These are phyloP conservation scores for Neostethus bicornis DNA, from an alignment of 2,797 vertebrate genomes.

Conservation along the genomic window DNA sequence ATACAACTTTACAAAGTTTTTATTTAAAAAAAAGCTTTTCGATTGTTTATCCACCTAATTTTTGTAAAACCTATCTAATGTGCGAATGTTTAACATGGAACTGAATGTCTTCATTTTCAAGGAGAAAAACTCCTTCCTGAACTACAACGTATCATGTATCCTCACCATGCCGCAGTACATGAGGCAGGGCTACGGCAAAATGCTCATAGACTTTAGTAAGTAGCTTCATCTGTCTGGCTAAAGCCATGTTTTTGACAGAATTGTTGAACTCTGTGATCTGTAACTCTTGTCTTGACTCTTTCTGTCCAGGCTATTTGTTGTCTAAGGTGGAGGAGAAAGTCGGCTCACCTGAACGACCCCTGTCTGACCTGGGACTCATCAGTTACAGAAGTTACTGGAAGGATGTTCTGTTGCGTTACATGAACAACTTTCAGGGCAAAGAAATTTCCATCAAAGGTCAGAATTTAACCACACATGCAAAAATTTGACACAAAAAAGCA, in stretches of 20 bases:
- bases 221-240: slow-evolving; percentile 27
- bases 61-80: too few relatives aligned
- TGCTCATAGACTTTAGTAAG: slow-evolving; percentile 99
- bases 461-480: neutral
- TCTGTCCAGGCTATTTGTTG: slow-evolving; percentile 87
- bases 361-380: slow-evolving; percentile 93
- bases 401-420: slow-evolving; percentile 93
- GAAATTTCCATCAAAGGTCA: slow-evolving; percentile 98
- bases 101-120: slow-evolving; percentile 38
- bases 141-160: slow-evolving; percentile 97
- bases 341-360: slow-evolving; percentile 91
- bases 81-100: neutral
- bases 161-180: slow-evolving; percentile 97
- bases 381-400: slow-evolving; percentile 98
- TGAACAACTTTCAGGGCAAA: slow-evolving; percentile 95
- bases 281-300: too few relatives aligned
- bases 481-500: too few relatives aligned
- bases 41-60: neutral
- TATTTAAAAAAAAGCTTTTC: too few relatives aligned
- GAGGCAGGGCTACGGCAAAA: slow-evolving; percentile 96
- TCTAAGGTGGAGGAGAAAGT: slow-evolving; percentile 96
- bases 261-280: neutral
- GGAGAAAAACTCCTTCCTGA: slow-evolving; percentile 98
- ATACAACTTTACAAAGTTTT: too few relatives aligned
- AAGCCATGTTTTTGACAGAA: neutral